Conservation (phyloP, 92 coral and sea anemone species). For the Zoanthus sansibaricus region DNA sequence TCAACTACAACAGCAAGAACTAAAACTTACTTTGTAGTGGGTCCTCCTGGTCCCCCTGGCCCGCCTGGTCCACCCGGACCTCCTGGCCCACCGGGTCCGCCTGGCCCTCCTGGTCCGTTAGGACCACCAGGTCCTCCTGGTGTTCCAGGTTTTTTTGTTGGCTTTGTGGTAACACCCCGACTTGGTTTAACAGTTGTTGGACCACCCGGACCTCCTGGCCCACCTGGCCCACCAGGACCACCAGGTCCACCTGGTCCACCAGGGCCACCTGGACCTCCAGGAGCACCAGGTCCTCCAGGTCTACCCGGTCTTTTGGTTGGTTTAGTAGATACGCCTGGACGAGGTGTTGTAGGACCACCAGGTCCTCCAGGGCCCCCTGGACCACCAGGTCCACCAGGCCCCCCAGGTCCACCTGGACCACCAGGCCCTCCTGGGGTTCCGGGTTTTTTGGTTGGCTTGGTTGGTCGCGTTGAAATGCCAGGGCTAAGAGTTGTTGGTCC, state of each 20-base stretch:
- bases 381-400: conserved; percentile 79
- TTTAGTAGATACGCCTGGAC: conserved; percentile 35
- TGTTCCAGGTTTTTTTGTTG: conserved; percentile 37
- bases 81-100: conserved; percentile 66
- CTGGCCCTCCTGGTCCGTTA: conserved; percentile 68
- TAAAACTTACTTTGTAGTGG: conserved; percentile 42
- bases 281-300: conserved; percentile 75
- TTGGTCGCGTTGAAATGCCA: conserved; percentile 66
- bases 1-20: neutral
- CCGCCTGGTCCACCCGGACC: conserved; percentile 83
- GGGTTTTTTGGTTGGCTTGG: conserved; percentile 64
- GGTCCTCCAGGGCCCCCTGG: conserved; percentile 66
- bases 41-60: conserved; percentile 80
- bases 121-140: conserved; percentile 79
- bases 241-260: conserved; percentile 81
- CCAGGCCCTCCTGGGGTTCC: conserved; percentile 22
- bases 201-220: conserved; percentile 77
- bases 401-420: conserved; percentile 82
- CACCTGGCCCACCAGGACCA: conserved; percentile 85
- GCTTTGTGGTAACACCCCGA: conserved; percentile 48
- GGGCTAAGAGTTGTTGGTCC: neutral
- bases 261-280: conserved; percentile 79
- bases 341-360: conserved; percentile 28
- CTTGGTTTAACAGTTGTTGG: conserved; percentile 72
- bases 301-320: conserved; percentile 65